Conservation (phyloP, 2,888 invertebrate species). For the Sesia bembeciformis region DNA sequence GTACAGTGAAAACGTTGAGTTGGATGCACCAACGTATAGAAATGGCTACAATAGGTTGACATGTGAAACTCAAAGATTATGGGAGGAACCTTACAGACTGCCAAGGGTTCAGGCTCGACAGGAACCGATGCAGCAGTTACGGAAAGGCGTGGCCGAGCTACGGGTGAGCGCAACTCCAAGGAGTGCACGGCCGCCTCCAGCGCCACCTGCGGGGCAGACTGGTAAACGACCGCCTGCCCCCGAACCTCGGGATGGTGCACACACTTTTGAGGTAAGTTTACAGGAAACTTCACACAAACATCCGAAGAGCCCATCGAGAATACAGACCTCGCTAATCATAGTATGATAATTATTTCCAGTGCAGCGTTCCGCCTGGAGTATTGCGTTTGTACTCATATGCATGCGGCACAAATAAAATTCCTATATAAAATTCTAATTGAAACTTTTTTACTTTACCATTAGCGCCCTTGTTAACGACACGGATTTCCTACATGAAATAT, state of each 20-base stretch:
- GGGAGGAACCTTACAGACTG: constrained; percentile 63
- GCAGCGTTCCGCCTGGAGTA: too few relatives aligned
- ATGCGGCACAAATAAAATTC: too few relatives aligned
- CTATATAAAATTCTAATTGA: too few relatives aligned
- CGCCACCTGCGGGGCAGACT: constrained; percentile 33
- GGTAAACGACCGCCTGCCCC: constrained; percentile 51
- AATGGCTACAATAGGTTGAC: constrained; percentile 54
- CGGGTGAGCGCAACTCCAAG: constrained; percentile 60
- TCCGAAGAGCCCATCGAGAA: too few relatives aligned
- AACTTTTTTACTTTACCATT: too few relatives aligned
- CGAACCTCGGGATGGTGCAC: constrained; percentile 53
- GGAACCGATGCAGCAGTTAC: constrained; percentile 54
- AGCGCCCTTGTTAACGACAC: too few relatives aligned
- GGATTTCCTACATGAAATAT: too few relatives aligned
- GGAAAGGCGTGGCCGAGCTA: constrained; percentile 55
- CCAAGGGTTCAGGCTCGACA: constrained; percentile 55
- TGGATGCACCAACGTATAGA: constrained; percentile 45
- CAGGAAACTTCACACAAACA: too few relatives aligned
- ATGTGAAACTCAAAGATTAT: constrained; percentile 42
- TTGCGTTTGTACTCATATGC: too few relatives aligned
- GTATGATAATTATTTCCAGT: too few relatives aligned
- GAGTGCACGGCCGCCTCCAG: constrained; percentile 52
- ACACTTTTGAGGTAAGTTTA: constrained; percentile 51
- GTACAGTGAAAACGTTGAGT: constrained; percentile 63
- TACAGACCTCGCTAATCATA: too few relatives aligned